Percentiles rank a stretch among this genome's conserved stretches.
phyloP scores from a whole-genome alignment of 2,113 vertebrate genomes.

The Cyanocitta stelleri region DNA sequence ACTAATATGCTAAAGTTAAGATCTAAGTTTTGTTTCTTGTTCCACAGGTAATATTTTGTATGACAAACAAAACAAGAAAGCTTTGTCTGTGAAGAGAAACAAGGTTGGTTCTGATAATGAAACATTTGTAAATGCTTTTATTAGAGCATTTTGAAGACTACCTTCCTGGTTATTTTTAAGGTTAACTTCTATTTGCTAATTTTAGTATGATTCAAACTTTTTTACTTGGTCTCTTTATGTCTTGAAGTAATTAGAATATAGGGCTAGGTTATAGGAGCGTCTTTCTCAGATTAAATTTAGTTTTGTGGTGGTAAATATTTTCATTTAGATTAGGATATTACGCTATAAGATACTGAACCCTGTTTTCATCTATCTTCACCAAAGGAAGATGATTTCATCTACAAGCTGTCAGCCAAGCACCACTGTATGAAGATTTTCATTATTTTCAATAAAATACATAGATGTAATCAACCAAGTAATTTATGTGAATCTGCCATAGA shows the following conservation, averaged over 20 bases:
- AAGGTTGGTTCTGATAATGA: constrained; percentile 77
- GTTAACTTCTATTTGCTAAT: background rate
- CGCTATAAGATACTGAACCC: background rate
- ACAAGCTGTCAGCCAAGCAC: background rate
- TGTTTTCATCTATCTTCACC: background rate
- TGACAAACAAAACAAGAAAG: constrained; percentile 57
- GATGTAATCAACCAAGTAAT: background rate
- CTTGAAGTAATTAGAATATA: background rate
- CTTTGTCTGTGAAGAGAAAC: constrained; percentile 70
- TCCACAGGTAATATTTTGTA: constrained; percentile 74
- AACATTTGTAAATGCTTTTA: background rate
- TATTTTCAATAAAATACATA: background rate
- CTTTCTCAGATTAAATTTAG: background rate
- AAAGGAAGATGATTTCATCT: background rate
- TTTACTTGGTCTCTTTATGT: background rate
- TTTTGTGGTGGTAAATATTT: background rate
- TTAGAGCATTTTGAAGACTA: background rate
- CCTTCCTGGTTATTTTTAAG: background rate
- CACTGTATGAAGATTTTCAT: background rate
- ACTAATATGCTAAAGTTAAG: background rate
- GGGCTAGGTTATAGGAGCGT: background rate
- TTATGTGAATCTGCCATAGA: background rate
- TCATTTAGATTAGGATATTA: background rate
- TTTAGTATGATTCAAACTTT: background rate
- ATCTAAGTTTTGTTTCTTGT: background rate